These are phyloP conservation scores for Porites lutea DNA, from an alignment of 64 coral and sea anemone species.

Conservation along the genomic window DNA sequence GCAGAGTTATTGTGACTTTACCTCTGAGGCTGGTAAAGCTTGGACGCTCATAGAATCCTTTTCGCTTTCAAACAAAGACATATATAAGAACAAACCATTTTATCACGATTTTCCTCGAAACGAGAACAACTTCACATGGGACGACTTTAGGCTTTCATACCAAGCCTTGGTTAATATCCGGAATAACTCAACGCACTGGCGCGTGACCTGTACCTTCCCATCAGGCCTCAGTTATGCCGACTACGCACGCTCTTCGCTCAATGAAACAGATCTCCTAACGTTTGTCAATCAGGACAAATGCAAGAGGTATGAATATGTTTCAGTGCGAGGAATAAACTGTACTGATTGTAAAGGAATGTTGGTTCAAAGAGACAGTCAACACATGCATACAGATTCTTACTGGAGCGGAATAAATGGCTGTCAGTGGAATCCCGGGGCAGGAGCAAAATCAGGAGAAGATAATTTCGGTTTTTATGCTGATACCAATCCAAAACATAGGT, in stretches of 20 bases:
- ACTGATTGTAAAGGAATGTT: background rate
- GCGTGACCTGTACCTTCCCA: conserved; percentile 30
- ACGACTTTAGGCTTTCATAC: background rate
- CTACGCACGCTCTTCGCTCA: conserved; percentile 35
- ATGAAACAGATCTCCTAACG: conserved; percentile 2
- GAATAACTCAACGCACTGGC: conserved; percentile 46
- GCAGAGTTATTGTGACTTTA: conserved; percentile 37
- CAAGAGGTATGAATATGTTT: conserved; percentile 10
- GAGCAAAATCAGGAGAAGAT: background rate
- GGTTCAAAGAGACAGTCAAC: conserved; percentile 10
- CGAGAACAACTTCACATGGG: conserved; percentile 25
- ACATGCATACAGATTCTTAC: conserved; percentile 40
- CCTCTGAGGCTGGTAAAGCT: background rate
- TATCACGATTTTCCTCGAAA: conserved; percentile 27
- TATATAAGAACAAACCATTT: conserved; percentile 31
- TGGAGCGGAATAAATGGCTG: conserved; percentile 27
- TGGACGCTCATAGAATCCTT: conserved; percentile 72
- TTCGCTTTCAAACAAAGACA: conserved; percentile 14
- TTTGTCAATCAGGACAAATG: conserved; percentile 26
- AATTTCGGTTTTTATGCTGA: conserved; percentile 42
- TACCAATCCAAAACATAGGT: conserved; percentile 16
- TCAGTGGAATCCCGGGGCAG: background rate
- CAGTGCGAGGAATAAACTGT: conserved; percentile 33
- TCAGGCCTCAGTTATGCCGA: conserved; percentile 17
- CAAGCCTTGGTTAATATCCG: conserved; percentile 28